Percentiles rank a stretch among this genome's conserved stretches.
Evolutionary conservation across 2,888 invertebrate species (phyloP).

Genomic region (Papilio gigon): DNA sequence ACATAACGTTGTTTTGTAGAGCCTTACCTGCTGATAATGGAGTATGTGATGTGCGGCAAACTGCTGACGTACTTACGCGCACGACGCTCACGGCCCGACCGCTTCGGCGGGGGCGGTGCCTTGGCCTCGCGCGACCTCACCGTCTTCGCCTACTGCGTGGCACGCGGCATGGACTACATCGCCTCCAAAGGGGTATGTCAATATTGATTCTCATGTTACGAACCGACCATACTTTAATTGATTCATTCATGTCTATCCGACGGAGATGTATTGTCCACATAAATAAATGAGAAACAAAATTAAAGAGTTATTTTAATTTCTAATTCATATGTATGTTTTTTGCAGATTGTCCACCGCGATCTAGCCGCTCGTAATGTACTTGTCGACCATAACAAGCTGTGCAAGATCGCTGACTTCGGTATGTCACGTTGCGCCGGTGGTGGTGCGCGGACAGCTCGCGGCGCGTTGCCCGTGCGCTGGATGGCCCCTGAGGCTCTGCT

Average conservation of each 20-base stretch:
- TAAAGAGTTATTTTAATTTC: no score
- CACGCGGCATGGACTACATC: conserved; percentile 92
- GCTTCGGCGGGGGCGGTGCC: conserved; percentile 85
- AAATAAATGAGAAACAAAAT: no score
- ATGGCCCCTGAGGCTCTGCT: conserved; percentile 93
- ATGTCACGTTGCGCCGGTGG: conserved; percentile 87
- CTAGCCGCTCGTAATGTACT: conserved; percentile 91
- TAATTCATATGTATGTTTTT: no score
- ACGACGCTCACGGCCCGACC: conserved; percentile 79
- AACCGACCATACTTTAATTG: neutral
- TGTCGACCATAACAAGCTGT: conserved; percentile 92
- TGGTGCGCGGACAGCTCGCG: conserved; percentile 73
- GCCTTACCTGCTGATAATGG: conserved; percentile 91
- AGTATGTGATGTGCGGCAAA: conserved; percentile 93
- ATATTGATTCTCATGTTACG: neutral
- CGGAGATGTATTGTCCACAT: no score
- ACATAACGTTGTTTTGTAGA: no score
- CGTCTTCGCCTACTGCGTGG: conserved; percentile 91
- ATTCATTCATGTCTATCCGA: no score
- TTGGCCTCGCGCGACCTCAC: conserved; percentile 88
- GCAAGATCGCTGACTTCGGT: conserved; percentile 94
- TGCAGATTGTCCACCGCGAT: conserved; percentile 92
- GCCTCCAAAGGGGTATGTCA: conserved; percentile 88
- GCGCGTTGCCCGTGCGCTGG: conserved; percentile 89
- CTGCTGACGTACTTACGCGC: conserved; percentile 88